Evolutionary conservation across 2,888 invertebrate species (phyloP).

Genomic region (Chrysomela aeneicollis): DNA sequence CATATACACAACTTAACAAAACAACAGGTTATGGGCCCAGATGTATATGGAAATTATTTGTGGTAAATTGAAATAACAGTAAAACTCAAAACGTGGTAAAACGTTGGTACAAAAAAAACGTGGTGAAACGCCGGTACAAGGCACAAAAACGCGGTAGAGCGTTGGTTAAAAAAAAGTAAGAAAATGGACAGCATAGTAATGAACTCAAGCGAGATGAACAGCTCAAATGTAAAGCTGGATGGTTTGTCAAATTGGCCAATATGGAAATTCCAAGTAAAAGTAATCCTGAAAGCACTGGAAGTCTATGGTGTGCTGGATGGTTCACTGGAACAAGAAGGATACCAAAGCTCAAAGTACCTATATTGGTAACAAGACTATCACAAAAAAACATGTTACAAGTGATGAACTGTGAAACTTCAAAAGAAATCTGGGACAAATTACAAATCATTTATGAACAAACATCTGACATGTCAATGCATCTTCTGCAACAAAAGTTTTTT

Average conservation of each 20-base stretch:
- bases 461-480: constrained; percentile 50
- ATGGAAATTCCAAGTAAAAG: not conserved
- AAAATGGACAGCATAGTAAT: not conserved
- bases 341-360: constrained; percentile 42
- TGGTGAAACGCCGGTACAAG: not conserved
- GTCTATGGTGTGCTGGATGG: not conserved
- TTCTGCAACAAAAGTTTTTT: constrained; percentile 52
- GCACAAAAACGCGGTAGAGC: not conserved
- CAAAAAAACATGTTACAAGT: constrained; percentile 42
- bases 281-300: not conserved
- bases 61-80: not conserved
- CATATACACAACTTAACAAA: too few species aligned
- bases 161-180: not conserved
- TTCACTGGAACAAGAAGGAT: constrained; percentile 10
- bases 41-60: not conserved
- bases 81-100: too few species aligned
- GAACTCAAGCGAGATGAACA: not conserved
- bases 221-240: not conserved
- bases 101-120: not conserved
- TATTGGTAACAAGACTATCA: constrained; percentile 44
- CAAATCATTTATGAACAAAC: constrained; percentile 52
- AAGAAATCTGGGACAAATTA: constrained; percentile 48
- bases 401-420: constrained; percentile 43
- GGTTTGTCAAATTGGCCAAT: not conserved
- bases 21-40: not conserved